Base-by-base conservation (phyloP, 2,113 vertebrate species). In the Hippocampus guttulatus region DNA sequence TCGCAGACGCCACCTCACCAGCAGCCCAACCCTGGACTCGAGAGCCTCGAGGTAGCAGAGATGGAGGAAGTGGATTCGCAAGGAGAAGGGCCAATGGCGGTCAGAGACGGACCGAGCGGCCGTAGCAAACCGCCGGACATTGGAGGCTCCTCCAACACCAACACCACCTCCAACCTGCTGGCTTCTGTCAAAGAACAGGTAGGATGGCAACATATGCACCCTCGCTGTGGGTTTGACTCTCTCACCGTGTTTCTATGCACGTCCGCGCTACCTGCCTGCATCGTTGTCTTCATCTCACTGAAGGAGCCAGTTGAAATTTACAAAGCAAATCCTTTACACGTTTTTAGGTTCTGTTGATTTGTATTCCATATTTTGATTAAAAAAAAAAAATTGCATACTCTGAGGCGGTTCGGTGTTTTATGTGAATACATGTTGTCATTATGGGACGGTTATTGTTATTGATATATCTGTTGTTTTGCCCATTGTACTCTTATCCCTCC, bases 141-240 rank as follows among this genome's bases (percentile, higher is more conserved):
- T 68, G 20, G 27, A 62, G 18, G 16, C 38, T 4, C n/a, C 72
- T 23, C 5, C 77, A 71, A 52, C 73, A 68, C 77, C 61, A 85
- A 74, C 74, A 83, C 78, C 52, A 89, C 89, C 67, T 88, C 23
- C 74, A 91, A 84, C 78, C 86, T 91, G 33, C 76, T 91, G 81
- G 88, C 88, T 8, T 90, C 88, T 16, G 90, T 91, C 73, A 91
- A 91, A 84, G 90, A 91, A 77, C 90, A 91, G 86, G 90, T 91
- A 82, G 66, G 66, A 81, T 74, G 77, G 71, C 68, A 76, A 67
- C 81, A 75, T 38, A 38, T 38, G 33, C 72, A 65, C 45, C 69
- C 72, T 60, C 40, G 49, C 58, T 30, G 30, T 20, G 40, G 5
- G 18, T 47, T 23, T 9, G 11, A 40, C 64, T 49, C 43, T n/a